These are phyloP conservation scores for Calliopum simillimum DNA, from an alignment of 2,888 invertebrate genomes.

Conservation along the genomic window DNA sequence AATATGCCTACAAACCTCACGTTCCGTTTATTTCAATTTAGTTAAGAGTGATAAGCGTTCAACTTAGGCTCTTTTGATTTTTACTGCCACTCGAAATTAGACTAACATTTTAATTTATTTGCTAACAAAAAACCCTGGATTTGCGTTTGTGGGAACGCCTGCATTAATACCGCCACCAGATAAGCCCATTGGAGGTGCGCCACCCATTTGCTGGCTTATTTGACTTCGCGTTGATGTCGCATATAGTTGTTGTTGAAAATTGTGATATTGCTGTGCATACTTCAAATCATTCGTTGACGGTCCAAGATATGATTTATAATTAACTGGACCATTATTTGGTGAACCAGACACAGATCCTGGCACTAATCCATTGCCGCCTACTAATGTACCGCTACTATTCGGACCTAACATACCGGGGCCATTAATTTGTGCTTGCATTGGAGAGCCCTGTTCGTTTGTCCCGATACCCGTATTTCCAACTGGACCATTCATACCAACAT, in stretches of 20 bases:
- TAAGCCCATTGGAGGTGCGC: constrained; percentile 52
- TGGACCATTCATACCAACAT: constrained; percentile 42
- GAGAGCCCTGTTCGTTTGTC: constrained; percentile 46
- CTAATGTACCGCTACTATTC: constrained; percentile 32
- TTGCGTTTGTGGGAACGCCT: constrained; percentile 54
- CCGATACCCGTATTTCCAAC: constrained; percentile 42
- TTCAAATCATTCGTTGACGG: constrained; percentile 90
- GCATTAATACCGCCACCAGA: constrained; percentile 29
- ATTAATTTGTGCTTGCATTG: constrained; percentile 47
- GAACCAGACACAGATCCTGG: constrained; percentile 20
- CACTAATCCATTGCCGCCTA: constrained; percentile 10
- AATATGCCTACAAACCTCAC: too few relatives aligned
- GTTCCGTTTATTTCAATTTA: too few relatives aligned
- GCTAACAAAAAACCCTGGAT: constrained; percentile 65
- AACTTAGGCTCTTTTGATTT: too few relatives aligned
- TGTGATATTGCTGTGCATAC: constrained; percentile 95
- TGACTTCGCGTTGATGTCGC: constrained; percentile 84
- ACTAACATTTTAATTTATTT: constrained; percentile 52
- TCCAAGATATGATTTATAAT: constrained; percentile 77
- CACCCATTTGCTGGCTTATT: constrained; percentile 56
- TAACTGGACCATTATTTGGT: constrained; percentile 39
- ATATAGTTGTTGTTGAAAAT: constrained; percentile 94
- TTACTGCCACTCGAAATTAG: background rate
- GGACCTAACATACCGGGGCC: constrained; percentile 44
- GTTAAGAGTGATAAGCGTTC: too few relatives aligned